Conservation (phyloP, 2,113 vertebrate species). For the Halcyon malimbica region DNA sequence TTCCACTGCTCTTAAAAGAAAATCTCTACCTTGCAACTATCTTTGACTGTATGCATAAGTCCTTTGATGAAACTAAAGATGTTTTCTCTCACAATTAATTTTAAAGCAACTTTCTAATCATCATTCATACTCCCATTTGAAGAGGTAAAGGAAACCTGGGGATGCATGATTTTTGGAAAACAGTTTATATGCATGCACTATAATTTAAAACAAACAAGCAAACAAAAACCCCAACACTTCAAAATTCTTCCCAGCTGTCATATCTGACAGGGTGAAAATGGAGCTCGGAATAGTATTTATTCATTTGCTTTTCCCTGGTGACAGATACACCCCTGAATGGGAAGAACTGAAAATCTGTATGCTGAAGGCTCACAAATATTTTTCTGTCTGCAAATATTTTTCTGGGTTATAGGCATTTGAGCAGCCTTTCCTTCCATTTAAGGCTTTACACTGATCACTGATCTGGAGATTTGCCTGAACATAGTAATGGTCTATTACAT, state of each 20-base stretch:
- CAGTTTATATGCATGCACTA: background rate
- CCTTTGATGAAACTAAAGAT: background rate
- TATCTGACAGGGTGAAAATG: background rate
- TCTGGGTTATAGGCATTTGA: background rate
- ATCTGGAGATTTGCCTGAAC: background rate
- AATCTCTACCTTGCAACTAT: background rate
- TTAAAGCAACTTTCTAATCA: background rate
- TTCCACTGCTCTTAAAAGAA: background rate
- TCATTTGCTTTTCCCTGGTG: background rate
- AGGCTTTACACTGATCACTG: background rate
- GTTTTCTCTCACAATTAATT: background rate
- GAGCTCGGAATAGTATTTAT: background rate
- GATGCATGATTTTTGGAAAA: background rate
- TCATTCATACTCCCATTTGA: background rate
- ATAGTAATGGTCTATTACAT: background rate
- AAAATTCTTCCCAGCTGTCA: background rate
- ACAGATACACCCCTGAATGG: background rate
- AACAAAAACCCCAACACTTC: background rate
- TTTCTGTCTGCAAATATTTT: background rate
- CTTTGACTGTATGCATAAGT: background rate
- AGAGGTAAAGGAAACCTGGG: background rate
- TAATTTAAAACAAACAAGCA: background rate
- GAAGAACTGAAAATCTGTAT: background rate
- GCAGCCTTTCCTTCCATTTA: background rate
- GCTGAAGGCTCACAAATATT: background rate